Conservation (phyloP, 1,140 invertebrate species). For the Drosophila fuyamai region DNA sequence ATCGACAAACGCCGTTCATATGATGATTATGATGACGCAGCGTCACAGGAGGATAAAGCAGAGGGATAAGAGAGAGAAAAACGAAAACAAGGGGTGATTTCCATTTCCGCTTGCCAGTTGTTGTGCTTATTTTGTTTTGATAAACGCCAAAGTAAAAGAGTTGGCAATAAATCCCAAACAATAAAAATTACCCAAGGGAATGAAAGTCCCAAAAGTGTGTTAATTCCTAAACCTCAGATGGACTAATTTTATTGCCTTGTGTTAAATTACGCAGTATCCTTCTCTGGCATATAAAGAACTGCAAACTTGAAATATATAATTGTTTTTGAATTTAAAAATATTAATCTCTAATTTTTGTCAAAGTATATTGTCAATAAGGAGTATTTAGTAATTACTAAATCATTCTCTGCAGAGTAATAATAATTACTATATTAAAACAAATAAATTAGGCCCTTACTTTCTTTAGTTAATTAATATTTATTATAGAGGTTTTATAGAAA, state of each 20-base stretch:
- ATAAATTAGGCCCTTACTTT: too few species aligned
- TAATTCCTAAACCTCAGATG: not conserved
- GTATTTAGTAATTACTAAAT: too few species aligned
- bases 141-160: constrained; percentile 27
- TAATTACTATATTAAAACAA: too few species aligned
- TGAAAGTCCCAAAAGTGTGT: constrained; percentile 4
- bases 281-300: not conserved
- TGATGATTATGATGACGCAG: constrained; percentile 43
- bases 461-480: too few species aligned
- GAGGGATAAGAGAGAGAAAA: not conserved
- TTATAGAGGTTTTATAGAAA: too few species aligned
- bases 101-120: constrained; percentile 34
- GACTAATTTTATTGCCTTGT: not conserved
- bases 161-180: constrained; percentile 38
- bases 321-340: too few species aligned
- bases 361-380: too few species aligned
- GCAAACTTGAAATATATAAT: not conserved
- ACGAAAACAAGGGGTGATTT: constrained; percentile 8
- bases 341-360: too few species aligned
- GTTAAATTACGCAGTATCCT: not conserved
- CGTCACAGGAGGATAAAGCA: constrained; percentile 16
- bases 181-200: constrained; percentile 12
- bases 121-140: constrained; percentile 38
- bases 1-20: constrained; percentile 25
- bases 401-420: too few species aligned